Evolutionary conservation across 2,888 invertebrate species (phyloP), one percentile per base, ranked within the genome.

Genomic region (Epinotia demarniana): DNA sequence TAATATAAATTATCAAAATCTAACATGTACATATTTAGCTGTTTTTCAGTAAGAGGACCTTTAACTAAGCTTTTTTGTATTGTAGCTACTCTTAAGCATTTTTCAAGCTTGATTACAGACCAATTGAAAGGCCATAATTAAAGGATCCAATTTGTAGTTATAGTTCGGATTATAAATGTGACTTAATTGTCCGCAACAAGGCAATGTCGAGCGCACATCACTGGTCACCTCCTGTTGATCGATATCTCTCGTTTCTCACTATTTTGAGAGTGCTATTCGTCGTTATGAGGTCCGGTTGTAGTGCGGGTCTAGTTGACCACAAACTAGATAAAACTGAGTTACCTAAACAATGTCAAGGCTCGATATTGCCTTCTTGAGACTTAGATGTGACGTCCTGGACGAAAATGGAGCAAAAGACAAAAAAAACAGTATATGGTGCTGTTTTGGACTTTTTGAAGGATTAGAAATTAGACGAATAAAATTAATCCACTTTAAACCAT

Each of bases 51-150:
- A n/a, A 69, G 12, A 23, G 58, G 58, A 23, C 46, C 58, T 69
- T 69, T 69, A 60, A 60, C 58, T 69, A 60, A 69, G 69, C 69
- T 69, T 63, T 72, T 63, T 76, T 72, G 72, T 76, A 72, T 72
- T 58, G 27, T 69, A 69, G 46, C 58, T 69, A 69, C 69, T 69
- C 46, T 87, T 85, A 85, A 85, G 89, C 92, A 91, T 91, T 89
- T 85, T 88, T 90, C 85, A 89, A 86, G 87, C 84, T 69, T 89
- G 89, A 89, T 89, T 87, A 91, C 87, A 90, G 91, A 92, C 92
- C 92, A 91, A 85, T 82, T 80, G 80, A 81, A 83, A 89, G 86
- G 90, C 90, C 91, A 90, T 27, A 27, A 27, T 88, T 88, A 89
- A 87, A 84, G 85, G 84, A 86, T 85, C 81, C 84, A 86, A 84